Evolutionary conservation across 2,888 invertebrate genomes (phyloP), one percentile per base, ranked within the genome.

Genomic region (Troides oblongomaculatus): DNA sequence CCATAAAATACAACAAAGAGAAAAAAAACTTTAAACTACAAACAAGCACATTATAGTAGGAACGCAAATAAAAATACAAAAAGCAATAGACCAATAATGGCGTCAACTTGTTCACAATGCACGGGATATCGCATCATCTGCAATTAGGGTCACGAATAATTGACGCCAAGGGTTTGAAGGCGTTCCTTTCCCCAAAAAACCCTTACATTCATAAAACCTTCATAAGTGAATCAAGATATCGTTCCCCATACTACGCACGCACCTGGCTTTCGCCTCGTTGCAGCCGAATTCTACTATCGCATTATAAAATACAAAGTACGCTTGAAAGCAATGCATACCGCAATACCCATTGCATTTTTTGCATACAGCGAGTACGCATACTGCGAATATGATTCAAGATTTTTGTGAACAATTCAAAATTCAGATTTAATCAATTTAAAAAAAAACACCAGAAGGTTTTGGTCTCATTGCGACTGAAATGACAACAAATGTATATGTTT

Each of bases 91-190:
- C 83, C 87, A 88, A 89, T 89, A 88, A 83, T 79, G 82, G 77
- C 87, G 87, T 90, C 90, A 90, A 89, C 79, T 84, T 73, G 75
- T 80, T 80, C 76, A 91, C 89, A 91, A 91, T 87, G 74, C 78
- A 66, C n/a, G 70, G 76, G 85, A 72, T 92, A 92, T 92, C 92
- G 81, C 89, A 88, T 90, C 91, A 92, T 92, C 92, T 89, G 82
- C 89, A 91, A 91, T 92, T 90, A 90, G 91, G 92, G 92, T 90
- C 86, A 89, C 82, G 83, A 86, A 90, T 91, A 92, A 92, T 90
- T 90, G 90, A 88, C 87, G 88, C 82, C 81, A 85, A 89, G 85
- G 84, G 88, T 87, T 85, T 86, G 85, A 88, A 85, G 88, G 89
- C 84, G 87, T 82, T 84, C 79, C 84, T 84, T 84, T 81, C 77